These are phyloP conservation scores for Festucalex cinctus DNA, from an alignment of 2,113 vertebrate genomes.

Conservation along the genomic window DNA sequence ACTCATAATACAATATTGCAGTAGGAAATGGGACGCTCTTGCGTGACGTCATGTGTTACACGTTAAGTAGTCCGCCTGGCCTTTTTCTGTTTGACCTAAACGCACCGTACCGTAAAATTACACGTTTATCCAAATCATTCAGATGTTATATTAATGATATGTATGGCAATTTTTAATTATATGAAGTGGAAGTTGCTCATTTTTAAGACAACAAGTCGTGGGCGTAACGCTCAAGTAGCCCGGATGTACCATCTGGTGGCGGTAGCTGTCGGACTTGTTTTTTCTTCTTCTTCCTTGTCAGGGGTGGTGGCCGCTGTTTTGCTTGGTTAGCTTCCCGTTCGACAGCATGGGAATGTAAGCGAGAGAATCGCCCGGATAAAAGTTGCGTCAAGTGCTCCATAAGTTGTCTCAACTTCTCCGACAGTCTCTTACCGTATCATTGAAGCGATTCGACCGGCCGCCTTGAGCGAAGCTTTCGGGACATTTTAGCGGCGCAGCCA, in stretches of 20 bases:
- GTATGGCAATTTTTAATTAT: background rate
- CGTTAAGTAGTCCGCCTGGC: constrained; percentile 18
- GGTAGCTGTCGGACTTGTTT: constrained; percentile 24
- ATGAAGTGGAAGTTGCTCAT: background rate
- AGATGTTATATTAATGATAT: background rate
- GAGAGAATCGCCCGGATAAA: constrained; percentile 30
- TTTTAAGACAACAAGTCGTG: constrained; percentile 17
- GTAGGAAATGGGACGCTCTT: constrained; percentile 11
- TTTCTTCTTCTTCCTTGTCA: constrained; percentile 28
- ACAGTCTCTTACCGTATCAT: background rate
- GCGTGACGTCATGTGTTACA: constrained; percentile 29
- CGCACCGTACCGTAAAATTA: background rate
- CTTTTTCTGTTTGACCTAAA: background rate
- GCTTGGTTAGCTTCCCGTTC: constrained; percentile 44
- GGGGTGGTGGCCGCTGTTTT: constrained; percentile 70
- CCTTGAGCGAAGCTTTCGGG: constrained; percentile 4
- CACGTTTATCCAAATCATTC: background rate
- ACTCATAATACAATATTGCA: no score
- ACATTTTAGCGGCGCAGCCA: constrained; percentile 33
- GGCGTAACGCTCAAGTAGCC: constrained; percentile 18
- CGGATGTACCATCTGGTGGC: constrained; percentile 42
- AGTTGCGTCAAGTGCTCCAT: constrained; percentile 35
- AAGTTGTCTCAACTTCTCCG: constrained; percentile 32
- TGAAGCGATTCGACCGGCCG: constrained; percentile 6
- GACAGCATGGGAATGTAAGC: constrained; percentile 66